A percentile compares a stretch with the other conserved stretches of the same genome.
Evolutionary conservation across 2,113 vertebrate genomes (phyloP).

Genomic region (Zapus hudsonius): DNA sequence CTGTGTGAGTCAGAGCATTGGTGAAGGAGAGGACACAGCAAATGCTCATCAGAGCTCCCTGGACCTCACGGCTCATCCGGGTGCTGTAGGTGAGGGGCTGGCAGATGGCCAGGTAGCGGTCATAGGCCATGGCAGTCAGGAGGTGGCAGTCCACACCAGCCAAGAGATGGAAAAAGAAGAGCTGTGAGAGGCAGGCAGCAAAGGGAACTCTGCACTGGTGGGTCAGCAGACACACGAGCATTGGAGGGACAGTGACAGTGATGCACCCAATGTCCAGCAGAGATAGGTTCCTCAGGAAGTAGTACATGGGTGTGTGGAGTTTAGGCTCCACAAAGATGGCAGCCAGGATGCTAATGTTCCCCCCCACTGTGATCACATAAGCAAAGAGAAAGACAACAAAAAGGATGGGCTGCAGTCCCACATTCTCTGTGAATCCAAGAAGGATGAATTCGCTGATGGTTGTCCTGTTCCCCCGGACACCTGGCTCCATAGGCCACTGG

Average conservation of each 20-base stretch:
- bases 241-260: conserved; percentile 46
- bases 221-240: background rate
- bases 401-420: conserved; percentile 14
- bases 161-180: conserved; percentile 69
- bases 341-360: conserved; percentile 57
- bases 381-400: conserved; percentile 52
- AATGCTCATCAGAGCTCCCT: conserved; percentile 19
- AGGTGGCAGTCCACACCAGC: conserved; percentile 58
- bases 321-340: conserved; percentile 55
- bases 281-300: conserved; percentile 61
- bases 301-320: conserved; percentile 70
- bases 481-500: conserved; percentile 11
- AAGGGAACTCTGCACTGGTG: conserved; percentile 20
- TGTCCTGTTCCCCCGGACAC: background rate
- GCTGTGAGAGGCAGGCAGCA: conserved; percentile 45
- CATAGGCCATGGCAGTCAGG: conserved; percentile 70
- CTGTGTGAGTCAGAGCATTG: conserved; percentile 47
- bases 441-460: conserved; percentile 46
- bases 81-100: background rate
- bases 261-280: conserved; percentile 51
- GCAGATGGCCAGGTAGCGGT: background rate
- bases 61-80: background rate
- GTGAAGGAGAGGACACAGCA: conserved; percentile 36
- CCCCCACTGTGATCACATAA: conserved; percentile 45
- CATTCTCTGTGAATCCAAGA: conserved; percentile 7